Conservation (phyloP, 2,888 invertebrate genomes). For the Acrobasis consociella region DNA sequence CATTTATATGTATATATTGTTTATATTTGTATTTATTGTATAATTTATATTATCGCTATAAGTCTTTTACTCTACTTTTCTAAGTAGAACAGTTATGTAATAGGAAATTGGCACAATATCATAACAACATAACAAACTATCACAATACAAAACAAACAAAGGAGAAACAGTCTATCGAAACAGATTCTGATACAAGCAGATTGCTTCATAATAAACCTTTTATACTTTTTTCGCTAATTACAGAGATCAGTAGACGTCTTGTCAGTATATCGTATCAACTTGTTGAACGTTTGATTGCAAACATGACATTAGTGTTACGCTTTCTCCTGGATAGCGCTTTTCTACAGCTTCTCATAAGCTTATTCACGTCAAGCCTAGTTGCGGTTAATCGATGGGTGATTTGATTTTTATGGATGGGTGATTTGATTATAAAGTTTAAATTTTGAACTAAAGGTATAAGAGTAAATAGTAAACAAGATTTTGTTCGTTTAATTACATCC, state of each 20-base stretch:
- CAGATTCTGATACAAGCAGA: not conserved
- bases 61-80: too few relatives aligned
- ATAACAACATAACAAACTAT: conserved; percentile 9
- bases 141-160: conserved; percentile 10
- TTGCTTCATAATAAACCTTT: conserved; percentile 12
- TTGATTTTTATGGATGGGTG: too few relatives aligned
- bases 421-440: too few relatives aligned
- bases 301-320: conserved; percentile 30
- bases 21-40: too few relatives aligned
- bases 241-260: conserved; percentile 20
- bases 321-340: conserved; percentile 27
- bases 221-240: conserved; percentile 23
- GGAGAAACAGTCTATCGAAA: not conserved
- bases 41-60: too few relatives aligned
- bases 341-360: not conserved
- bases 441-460: too few relatives aligned
- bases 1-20: too few relatives aligned
- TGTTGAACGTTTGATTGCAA: conserved; percentile 29
- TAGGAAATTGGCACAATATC: conserved; percentile 17
- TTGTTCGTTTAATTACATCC: too few relatives aligned
- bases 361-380: not conserved
- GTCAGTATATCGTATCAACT: conserved; percentile 36
- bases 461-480: too few relatives aligned
- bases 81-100: conserved; percentile 18
- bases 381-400: too few relatives aligned